Percentiles rank a stretch among this genome's conserved stretches.
Evolutionary conservation across 2,888 invertebrate genomes (phyloP).

Genomic region (Eulithis testata): DNA sequence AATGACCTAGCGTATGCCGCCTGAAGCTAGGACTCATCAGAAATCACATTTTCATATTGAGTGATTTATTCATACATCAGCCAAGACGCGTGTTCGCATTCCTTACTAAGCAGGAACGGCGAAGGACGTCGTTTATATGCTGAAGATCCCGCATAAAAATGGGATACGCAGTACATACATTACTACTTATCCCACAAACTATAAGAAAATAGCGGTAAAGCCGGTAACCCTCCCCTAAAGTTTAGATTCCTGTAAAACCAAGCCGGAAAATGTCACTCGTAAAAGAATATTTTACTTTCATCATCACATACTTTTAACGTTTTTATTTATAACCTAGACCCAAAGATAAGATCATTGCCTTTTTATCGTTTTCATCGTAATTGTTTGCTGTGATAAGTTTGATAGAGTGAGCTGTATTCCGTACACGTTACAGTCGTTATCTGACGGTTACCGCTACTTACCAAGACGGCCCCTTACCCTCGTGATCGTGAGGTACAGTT

Average conservation of each 20-base stretch:
- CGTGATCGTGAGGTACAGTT: constrained; percentile 21
- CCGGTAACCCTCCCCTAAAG: constrained; percentile 1
- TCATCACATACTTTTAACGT: no score
- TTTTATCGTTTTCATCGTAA: no score
- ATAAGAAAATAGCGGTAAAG: constrained; percentile 32
- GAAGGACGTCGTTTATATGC: constrained; percentile 42
- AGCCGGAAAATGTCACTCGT: background rate
- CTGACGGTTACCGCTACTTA: background rate
- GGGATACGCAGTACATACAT: constrained; percentile 42
- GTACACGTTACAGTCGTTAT: background rate
- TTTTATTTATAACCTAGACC: no score
- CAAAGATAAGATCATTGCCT: no score
- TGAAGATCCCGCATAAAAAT: constrained; percentile 40
- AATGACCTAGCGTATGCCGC: constrained; percentile 38
- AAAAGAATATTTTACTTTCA: no score
- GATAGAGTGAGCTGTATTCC: no score
- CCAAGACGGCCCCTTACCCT: constrained; percentile 6
- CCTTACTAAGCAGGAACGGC: constrained; percentile 39
- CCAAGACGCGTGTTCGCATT: constrained; percentile 29
- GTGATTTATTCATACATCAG: constrained; percentile 45
- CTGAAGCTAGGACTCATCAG: constrained; percentile 46
- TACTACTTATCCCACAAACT: constrained; percentile 39
- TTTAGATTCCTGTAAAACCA: background rate
- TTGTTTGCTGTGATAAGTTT: no score
- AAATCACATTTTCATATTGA: constrained; percentile 60